phyloP scores from a whole-genome alignment of 2,888 invertebrate species.

The Nephrocerus scutellatus region DNA sequence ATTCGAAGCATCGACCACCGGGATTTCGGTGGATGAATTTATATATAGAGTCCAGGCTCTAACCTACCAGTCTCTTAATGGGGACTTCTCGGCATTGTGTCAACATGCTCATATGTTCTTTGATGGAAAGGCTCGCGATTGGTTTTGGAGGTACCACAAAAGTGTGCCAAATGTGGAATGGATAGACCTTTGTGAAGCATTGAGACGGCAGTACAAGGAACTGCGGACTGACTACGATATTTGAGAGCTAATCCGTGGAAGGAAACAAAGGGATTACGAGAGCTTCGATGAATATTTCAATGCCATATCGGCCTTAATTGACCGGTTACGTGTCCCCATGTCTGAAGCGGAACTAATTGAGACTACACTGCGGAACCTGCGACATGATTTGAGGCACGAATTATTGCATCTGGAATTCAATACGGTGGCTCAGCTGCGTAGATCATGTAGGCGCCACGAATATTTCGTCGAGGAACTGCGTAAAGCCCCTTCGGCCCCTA shows the following conservation, averaged over 20 bases:
- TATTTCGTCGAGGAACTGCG: neutral
- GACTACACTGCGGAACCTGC: conserved; percentile 3
- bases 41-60: no score
- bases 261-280: conserved; percentile 5
- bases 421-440: conserved; percentile 1
- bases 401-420: conserved; percentile 1
- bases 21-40: no score
- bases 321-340: neutral
- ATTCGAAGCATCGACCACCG: no score
- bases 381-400: conserved; percentile 1
- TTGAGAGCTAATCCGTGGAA: conserved; percentile 4
- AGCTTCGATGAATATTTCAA: conserved; percentile 5
- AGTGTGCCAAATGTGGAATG: no score
- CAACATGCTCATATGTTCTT: no score
- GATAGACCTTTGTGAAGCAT: no score
- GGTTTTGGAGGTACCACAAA: no score
- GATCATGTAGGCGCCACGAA: conserved; percentile 1
- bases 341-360: conserved; percentile 1
- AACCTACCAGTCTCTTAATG: no score
- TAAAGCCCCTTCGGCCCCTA: neutral
- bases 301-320: neutral
- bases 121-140: no score
- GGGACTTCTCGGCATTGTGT: no score
- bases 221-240: no score
- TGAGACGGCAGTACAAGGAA: no score